Percentiles rank a stretch among this genome's conserved stretches.
Conservation (phyloP, 2,113 vertebrate genomes). For the Neopipo cinnamomea region DNA sequence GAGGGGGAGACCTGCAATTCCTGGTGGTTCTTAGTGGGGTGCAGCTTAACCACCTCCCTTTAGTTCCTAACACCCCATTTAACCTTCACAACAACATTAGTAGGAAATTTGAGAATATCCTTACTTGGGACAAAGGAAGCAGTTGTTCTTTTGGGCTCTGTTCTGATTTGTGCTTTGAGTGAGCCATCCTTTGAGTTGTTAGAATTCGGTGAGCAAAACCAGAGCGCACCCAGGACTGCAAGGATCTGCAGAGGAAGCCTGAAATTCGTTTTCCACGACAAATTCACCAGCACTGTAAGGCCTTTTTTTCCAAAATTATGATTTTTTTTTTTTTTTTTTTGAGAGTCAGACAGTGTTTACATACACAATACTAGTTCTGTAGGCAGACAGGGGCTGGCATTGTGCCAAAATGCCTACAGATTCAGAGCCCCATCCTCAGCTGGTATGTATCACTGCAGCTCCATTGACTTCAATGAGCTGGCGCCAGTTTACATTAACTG, state of each 20-base stretch:
- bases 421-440: conserved; percentile 19
- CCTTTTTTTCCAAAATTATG: not conserved
- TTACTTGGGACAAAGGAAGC: not conserved
- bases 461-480: conserved; percentile 42
- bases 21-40: not conserved
- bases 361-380: conserved; percentile 48
- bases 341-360: conserved; percentile 63
- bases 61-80: not conserved
- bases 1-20: not conserved
- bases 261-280: conserved; percentile 46
- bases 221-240: not conserved
- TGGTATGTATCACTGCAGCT: conserved; percentile 32
- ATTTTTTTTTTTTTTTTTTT: conserved; percentile 70
- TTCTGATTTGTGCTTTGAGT: not conserved
- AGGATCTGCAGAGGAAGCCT: conserved; percentile 44
- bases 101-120: not conserved
- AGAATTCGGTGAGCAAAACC: conserved; percentile 28
- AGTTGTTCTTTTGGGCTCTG: not conserved
- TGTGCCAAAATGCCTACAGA: conserved; percentile 32
- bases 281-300: conserved; percentile 33
- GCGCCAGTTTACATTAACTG: conserved; percentile 44
- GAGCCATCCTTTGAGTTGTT: conserved; percentile 1
- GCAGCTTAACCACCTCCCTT: not conserved
- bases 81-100: not conserved
- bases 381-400: conserved; percentile 44